Base-by-base conservation (phyloP, 2,888 invertebrate genomes). In the Microctonus hyperodae region DNA sequence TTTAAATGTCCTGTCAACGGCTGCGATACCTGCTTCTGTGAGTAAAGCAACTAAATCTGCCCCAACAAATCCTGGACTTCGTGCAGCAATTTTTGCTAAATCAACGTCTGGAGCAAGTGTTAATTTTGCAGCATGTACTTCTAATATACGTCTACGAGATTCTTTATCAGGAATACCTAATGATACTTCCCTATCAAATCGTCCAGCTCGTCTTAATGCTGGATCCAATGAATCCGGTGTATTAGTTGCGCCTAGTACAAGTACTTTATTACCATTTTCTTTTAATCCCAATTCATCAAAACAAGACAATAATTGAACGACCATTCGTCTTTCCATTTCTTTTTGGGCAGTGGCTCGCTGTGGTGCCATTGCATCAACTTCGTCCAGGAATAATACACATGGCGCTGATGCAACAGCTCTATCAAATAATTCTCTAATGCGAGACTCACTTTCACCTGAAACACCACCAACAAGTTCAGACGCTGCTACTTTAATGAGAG, bases 201-300 rank as follows among this genome's bases (percentile, higher is more conserved):
- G 89, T 1, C 97, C 97, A 6, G 96, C 94, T 73, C 97, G 87
- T 73, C 98, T 88, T 65, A 99, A 85, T 9, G 96, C 95, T 25
- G 97, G 95, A 84, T 99, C 98, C 58, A 99, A 86, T 0, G 93
- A 87, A 84, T 98, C 98, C 0, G 96, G 94, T 68, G 95, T 89
- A 82, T 95, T 97, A 37, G 98, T 98, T 0, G 98, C 97, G n/a
- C 96, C 98, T 77, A 99, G 90, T 16, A 99, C 91, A 68, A 98
- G 83, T 1, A 96, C 90, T 69, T 88, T 87, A 31, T 88, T 86
- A 65, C 88, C 89, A 71, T 84, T 85, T 72, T 87, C 87, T 56
- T 85, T 86, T 51, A 84, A 81, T 69, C 80, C 83, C 63, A 89
- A 79, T 73, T 87, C 92, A 86, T 99, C 98, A 78, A 99, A 86